These are phyloP conservation scores for Tenebrio molitor DNA, from an alignment of 1,140 invertebrate species.

Conservation along the genomic window DNA sequence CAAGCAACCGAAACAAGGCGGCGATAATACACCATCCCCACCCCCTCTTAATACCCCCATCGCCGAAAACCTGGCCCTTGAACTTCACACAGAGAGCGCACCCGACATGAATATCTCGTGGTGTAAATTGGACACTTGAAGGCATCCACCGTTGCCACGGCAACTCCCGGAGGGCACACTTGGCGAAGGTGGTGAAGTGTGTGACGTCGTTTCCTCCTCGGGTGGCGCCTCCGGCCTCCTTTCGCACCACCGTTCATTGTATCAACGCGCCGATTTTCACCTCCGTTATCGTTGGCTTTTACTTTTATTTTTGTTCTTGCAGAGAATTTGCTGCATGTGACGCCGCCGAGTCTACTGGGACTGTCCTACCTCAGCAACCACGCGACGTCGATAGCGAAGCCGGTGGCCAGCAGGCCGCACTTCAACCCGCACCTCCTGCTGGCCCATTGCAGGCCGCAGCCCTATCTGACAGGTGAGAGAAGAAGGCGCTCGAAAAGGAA, in stretches of 20 bases:
- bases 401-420: slow-evolving; percentile 70
- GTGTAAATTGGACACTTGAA: slow-evolving; percentile 44
- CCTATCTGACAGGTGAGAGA: slow-evolving; percentile 70
- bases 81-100: slow-evolving; percentile 8
- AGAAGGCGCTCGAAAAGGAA: too few species aligned
- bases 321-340: slow-evolving; percentile 64
- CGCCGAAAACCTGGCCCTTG: not conserved
- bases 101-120: slow-evolving; percentile 20
- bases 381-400: slow-evolving; percentile 68
- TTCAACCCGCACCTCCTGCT: slow-evolving; percentile 68
- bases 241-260: slow-evolving; percentile 49
- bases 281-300: not conserved
- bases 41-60: not conserved
- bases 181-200: slow-evolving; percentile 60
- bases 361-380: slow-evolving; percentile 63
- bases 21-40: not conserved
- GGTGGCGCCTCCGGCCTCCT: slow-evolving; percentile 55
- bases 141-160: slow-evolving; percentile 33
- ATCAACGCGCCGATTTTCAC: slow-evolving; percentile 22
- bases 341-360: slow-evolving; percentile 63
- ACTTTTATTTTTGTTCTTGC: not conserved
- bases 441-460: slow-evolving; percentile 70
- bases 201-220: slow-evolving; percentile 61
- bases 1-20: too few species aligned
- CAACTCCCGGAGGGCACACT: slow-evolving; percentile 38